Evolutionary conservation across 2,113 vertebrate species (phyloP).

Genomic region (Gallinago paraguaiae): DNA sequence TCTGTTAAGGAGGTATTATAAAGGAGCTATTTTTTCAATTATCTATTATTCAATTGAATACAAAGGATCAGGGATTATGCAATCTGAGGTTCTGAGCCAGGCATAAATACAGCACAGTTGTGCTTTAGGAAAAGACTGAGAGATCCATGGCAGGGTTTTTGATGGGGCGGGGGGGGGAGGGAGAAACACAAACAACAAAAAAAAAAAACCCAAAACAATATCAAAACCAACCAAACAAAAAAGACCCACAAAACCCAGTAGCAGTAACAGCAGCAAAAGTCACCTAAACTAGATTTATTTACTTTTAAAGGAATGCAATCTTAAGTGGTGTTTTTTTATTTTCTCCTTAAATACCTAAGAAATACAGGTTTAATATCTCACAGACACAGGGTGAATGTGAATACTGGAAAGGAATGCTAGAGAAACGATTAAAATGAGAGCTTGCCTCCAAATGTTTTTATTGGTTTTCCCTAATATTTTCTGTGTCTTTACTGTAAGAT

Average conservation of each 20-base stretch:
- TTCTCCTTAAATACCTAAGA: neutral
- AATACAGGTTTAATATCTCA: neutral
- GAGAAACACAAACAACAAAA: no score
- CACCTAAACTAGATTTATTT: neutral
- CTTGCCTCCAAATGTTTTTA: neutral
- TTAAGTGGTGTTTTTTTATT: neutral
- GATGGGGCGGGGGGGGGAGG: no score
- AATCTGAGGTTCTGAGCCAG: neutral
- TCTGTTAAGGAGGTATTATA: neutral
- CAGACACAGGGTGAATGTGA: neutral
- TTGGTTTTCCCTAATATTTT: neutral
- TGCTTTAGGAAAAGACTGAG: neutral
- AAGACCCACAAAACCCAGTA: no score
- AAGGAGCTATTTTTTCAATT: neutral
- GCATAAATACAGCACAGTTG: neutral
- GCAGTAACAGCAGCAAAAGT: neutral
- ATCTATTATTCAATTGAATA: no score
- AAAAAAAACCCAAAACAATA: accelerated
- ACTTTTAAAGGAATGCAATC: neutral
- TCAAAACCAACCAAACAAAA: no score
- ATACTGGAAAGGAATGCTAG: neutral
- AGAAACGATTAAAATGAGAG: neutral
- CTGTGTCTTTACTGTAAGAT: neutral
- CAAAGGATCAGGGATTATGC: neutral
- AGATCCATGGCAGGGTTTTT: neutral